These are phyloP conservation scores for Phlogophora meticulosa DNA, from an alignment of 2,888 invertebrate genomes.

Conservation along the genomic window DNA sequence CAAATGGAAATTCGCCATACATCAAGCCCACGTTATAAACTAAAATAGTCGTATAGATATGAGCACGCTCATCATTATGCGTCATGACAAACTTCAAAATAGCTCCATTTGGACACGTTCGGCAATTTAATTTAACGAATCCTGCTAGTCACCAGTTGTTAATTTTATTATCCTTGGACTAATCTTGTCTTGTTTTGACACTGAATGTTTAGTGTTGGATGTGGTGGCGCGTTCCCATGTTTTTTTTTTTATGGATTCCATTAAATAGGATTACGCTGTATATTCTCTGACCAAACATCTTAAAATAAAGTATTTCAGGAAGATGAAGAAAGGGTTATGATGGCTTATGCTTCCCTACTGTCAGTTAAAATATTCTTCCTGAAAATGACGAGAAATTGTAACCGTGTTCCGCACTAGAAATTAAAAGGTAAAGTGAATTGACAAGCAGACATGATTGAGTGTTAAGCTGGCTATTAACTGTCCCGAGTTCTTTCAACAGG, in stretches of 20 bases:
- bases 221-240: background rate
- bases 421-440: background rate
- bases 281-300: background rate
- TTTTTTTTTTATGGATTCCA: slow-evolving; percentile 7
- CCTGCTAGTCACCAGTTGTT: slow-evolving; percentile 41
- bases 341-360: background rate
- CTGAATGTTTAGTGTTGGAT: slow-evolving; percentile 1
- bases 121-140: slow-evolving; percentile 47
- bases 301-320: background rate
- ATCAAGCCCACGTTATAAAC: slow-evolving; percentile 49
- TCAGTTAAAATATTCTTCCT: background rate
- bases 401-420: background rate
- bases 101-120: slow-evolving; percentile 48
- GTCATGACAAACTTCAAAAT: slow-evolving; percentile 44
- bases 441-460: slow-evolving; percentile 28
- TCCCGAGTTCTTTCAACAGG: background rate
- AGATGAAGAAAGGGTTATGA: background rate
- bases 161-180: slow-evolving; percentile 45
- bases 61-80: slow-evolving; percentile 46
- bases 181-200: slow-evolving; percentile 33
- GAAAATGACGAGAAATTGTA: background rate
- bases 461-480: background rate
- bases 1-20: slow-evolving; percentile 14
- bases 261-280: background rate
- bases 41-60: slow-evolving; percentile 46